Conservation (phyloP, 2,113 vertebrate genomes). For the Melanocharis versteri region DNA sequence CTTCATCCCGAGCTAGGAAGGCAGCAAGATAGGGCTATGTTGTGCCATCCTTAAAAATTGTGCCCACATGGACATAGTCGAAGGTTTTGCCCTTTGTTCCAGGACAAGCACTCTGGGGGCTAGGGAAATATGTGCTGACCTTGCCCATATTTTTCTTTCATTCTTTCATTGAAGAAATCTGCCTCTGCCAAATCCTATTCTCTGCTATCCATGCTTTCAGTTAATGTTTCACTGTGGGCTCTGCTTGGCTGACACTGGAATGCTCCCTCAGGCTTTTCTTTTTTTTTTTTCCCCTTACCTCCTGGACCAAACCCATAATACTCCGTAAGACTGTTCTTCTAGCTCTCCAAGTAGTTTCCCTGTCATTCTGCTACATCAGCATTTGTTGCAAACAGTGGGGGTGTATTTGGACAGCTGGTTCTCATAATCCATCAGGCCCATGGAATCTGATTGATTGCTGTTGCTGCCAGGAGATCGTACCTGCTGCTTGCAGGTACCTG, state of each 20-base stretch:
- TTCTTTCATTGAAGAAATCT: not conserved
- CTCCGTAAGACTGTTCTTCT: not conserved
- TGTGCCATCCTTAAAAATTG: not conserved
- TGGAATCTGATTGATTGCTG: not conserved
- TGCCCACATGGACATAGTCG: not conserved
- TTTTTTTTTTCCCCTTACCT: not conserved
- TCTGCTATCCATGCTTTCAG: not conserved
- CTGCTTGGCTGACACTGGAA: not conserved
- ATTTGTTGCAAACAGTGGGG: not conserved
- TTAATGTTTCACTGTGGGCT: not conserved
- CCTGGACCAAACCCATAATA: not conserved
- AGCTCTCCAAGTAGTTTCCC: not conserved
- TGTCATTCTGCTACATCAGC: not conserved
- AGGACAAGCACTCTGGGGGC: not conserved
- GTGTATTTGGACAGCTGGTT: not conserved
- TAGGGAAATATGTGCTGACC: not conserved
- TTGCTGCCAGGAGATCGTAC: not conserved
- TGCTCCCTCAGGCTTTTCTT: too few species aligned
- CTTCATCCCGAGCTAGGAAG: not conserved
- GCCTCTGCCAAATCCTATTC: not conserved
- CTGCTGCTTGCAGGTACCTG: not conserved
- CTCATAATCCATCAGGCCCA: not conserved
- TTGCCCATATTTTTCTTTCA: not conserved
- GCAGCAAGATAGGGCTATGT: not conserved
- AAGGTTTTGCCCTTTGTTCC: not conserved